Evolutionary conservation across 2,888 invertebrate species (phyloP), one percentile per base, ranked within the genome.

Genomic region (Sthenelais limicola): DNA sequence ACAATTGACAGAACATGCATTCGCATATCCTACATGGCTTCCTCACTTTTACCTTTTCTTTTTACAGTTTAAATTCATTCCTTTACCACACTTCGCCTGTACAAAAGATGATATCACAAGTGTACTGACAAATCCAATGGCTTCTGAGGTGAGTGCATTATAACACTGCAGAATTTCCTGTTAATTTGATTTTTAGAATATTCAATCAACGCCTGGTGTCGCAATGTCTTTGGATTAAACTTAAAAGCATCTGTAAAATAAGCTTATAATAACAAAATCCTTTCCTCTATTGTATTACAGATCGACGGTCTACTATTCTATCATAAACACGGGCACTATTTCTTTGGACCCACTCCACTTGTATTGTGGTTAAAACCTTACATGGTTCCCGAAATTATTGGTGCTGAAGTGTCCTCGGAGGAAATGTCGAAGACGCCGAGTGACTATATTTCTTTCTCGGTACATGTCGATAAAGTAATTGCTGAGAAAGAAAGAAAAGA

Each of bases 221-320:
- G n/a, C n/a, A n/a, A n/a, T n/a, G n/a, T n/a, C n/a, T n/a, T n/a
- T n/a, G n/a, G n/a, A n/a, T n/a, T n/a, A n/a, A n/a, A n/a, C n/a
- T n/a, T n/a, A n/a, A n/a, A n/a, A n/a, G n/a, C n/a, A n/a, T n/a
- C n/a, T n/a, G n/a, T n/a, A n/a, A n/a, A n/a, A n/a, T n/a, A n/a
- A n/a, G n/a, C n/a, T n/a, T n/a, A n/a, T n/a, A n/a, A n/a, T n/a
- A n/a, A n/a, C n/a, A n/a, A n/a, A n/a, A n/a, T n/a, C n/a, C n/a
- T 12, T 75, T 81, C 43, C 7, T 56, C 32, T 21, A 30, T 7
- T 9, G 26, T n/a, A n/a, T 38, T 28, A 7, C 79, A 88, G 66
- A 86, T 96, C 69, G 98, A 98, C 87, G 98, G 98, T 0, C 86
- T 97, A 47, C 89, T 98, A 70, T 98, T 98, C 88, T 98, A 94